phyloP scores from a whole-genome alignment of 2,797 vertebrate species.

The Leuciscus waleckii region DNA sequence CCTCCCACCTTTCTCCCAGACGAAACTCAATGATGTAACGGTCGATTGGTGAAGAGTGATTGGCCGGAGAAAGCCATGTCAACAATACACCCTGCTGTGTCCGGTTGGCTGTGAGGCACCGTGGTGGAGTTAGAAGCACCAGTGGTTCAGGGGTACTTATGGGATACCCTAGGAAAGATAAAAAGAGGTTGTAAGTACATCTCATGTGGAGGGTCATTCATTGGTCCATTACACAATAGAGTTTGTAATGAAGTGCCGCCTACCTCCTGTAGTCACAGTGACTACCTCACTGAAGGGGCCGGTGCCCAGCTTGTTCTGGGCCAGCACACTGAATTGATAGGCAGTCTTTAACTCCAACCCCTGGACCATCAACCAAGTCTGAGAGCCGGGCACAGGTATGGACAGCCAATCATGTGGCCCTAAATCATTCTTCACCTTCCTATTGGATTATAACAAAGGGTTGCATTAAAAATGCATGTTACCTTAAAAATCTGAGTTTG shows the following conservation, averaged over 20 bases:
- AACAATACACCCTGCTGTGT: conserved; percentile 98
- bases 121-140: conserved; percentile 99
- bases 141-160: conserved; percentile 99
- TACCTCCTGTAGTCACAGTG: conserved; percentile 98
- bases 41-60: conserved; percentile 95
- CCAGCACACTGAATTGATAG: conserved; percentile 99
- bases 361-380: conserved; percentile 92
- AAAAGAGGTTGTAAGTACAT: neutral
- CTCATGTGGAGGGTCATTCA: neutral
- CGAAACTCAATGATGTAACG: conserved; percentile 98
- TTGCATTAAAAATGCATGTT: neutral
- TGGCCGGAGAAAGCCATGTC: conserved; percentile 97
- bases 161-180: conserved; percentile 85
- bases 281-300: conserved; percentile 99
- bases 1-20: conserved; percentile 94
- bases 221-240: neutral
- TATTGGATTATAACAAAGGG: conserved; percentile 65
- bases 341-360: conserved; percentile 94
- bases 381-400: conserved; percentile 90
- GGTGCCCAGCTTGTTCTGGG: conserved; percentile 98
- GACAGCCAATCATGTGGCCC: conserved; percentile 99
- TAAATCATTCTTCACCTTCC: conserved; percentile 95
- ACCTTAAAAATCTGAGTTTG: neutral
- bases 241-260: conserved; percentile 49
- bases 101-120: conserved; percentile 99